These are phyloP conservation scores for Atta colombica DNA, from an alignment of 1,140 invertebrate species.

Conservation along the genomic window DNA sequence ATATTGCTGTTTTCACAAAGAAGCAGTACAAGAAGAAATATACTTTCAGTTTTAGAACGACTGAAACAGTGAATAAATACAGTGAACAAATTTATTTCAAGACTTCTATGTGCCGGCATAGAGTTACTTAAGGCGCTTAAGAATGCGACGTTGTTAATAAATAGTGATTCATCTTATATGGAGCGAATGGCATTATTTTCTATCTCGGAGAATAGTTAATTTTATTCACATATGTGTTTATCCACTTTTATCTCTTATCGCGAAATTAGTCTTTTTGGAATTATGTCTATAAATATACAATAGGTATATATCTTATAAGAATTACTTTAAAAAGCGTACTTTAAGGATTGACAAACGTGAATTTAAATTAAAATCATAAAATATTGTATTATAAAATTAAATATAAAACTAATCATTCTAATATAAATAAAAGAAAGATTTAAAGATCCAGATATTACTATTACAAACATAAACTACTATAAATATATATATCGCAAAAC, in stretches of 20 bases:
- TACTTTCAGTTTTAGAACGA: constrained; percentile 40
- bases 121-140: constrained; percentile 62
- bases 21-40: not conserved
- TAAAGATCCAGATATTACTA: not conserved
- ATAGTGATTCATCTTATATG: constrained; percentile 56
- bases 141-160: constrained; percentile 59
- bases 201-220: constrained; percentile 48
- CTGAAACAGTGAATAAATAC: constrained; percentile 40
- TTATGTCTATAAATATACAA: not conserved
- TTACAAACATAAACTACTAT: not conserved
- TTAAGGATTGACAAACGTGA: constrained; percentile 6
- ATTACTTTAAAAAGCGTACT: not conserved
- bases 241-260: constrained; percentile 3
- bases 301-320: not conserved
- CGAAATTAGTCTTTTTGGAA: constrained; percentile 46
- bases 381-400: not conserved
- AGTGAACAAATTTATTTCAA: constrained; percentile 30
- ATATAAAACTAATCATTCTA: not conserved
- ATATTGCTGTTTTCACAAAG: constrained; percentile 19
- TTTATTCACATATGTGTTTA: constrained; percentile 30
- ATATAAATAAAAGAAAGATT: not conserved
- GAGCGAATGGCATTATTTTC: constrained; percentile 50
- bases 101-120: constrained; percentile 45
- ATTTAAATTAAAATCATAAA: constrained; percentile 25
- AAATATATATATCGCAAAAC: not conserved